Conservation (phyloP, 2,888 invertebrate genomes). For the Dryocosmus kuriphilus region DNA sequence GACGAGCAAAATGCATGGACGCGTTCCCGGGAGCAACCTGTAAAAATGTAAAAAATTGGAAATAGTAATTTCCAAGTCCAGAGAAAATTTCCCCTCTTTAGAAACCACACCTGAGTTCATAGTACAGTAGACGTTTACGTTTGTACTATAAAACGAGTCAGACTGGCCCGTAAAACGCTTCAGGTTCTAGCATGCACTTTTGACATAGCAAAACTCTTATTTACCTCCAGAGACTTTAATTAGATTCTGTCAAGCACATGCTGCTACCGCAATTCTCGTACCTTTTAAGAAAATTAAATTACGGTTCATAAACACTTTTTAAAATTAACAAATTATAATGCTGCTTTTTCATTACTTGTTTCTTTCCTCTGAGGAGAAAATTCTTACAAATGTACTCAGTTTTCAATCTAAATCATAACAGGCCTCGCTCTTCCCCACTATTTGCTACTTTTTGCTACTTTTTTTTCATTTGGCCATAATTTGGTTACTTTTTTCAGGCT, state of each 20-base stretch:
- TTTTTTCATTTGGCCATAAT: too few relatives aligned
- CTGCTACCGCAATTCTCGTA: constrained; percentile 2
- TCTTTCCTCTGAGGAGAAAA: neutral
- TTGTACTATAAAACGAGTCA: neutral
- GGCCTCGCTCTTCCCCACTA: too few relatives aligned
- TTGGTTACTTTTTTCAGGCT: too few relatives aligned
- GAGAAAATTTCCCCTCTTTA: neutral
- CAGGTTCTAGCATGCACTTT: neutral
- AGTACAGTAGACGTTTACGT: neutral
- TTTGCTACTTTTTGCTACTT: too few relatives aligned
- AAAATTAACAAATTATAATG: neutral
- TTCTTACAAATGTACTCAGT: neutral
- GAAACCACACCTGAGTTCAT: neutral
- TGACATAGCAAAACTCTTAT: neutral
- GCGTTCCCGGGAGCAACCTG: neutral
- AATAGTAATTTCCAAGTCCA: neutral
- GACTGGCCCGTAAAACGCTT: neutral
- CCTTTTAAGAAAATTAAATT: neutral
- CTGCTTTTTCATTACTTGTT: neutral
- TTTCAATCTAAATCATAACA: too few relatives aligned
- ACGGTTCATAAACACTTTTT: neutral
- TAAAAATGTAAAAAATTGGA: neutral
- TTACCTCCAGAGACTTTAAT: constrained; percentile 14
- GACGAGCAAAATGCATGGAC: constrained; percentile 55
- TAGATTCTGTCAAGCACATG: constrained; percentile 26